Base-by-base conservation (phyloP, 2,113 vertebrate genomes). In the Oncorhynchus kisutch region DNA sequence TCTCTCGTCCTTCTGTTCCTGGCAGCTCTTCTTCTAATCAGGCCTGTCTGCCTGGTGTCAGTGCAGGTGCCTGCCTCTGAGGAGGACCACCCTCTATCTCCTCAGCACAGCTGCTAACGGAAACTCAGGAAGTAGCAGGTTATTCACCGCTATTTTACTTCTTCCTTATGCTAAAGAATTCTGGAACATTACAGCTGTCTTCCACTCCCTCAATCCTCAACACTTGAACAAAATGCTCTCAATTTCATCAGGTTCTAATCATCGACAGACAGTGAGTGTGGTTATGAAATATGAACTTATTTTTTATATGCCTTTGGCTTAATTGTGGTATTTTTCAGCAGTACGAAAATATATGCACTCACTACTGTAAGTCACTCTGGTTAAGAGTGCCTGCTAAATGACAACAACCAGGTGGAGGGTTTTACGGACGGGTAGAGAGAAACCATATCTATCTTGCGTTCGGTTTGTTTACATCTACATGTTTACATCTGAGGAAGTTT, bases 1-100 rank as follows among this genome's bases (percentile, higher is more conserved):
- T 2, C 4, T 27, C 72, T 54, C 25, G 27, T 70, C 27, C 31
- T 62, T 60, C 66, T 64, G 29, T 5, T 16, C 71, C 65, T 75
- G 39, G 39, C 39, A 45, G 39, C 39, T 69, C 27, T 5, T 72
- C 31, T 77, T 65, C 25, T 77, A 12, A 71, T 71, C 60, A 39
- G 57, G 67, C 22, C 29, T 54, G 51, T 54, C 51, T 54, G 4
- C 16, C 5, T 62, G 59, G 59, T 62, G n/a, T 62, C 20, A 22
- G 59, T 13, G n/a, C 59, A 62, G 59, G 59, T 62, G 59, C 7
- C 9, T 11, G 18, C n/a, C n/a, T 62, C 59, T 62, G 51, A 54
- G 51, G 51, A 54, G 51, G 16, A 54, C 12, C 16, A 18, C 51
- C 51, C 51, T 62, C 59, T 24, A 24, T 22, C 59, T 62, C n/a